Evolutionary conservation across 2,888 invertebrate genomes (phyloP), one percentile per base, ranked within the genome.

Genomic region (Cabera pusaria): DNA sequence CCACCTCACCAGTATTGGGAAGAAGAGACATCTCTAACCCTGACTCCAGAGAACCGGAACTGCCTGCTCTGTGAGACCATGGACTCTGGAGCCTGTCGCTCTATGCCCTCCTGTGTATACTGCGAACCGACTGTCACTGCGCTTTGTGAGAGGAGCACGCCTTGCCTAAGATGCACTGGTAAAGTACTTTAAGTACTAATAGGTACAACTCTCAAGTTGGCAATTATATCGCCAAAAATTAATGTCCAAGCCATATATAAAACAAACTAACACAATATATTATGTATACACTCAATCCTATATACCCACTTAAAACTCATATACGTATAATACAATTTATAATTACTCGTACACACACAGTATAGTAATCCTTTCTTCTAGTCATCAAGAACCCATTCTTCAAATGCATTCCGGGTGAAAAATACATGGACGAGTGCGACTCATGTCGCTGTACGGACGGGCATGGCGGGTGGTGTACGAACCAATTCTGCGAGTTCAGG

Each of bases 351-450:
- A n/a, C n/a, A n/a, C n/a, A n/a, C n/a, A n/a, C n/a, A n/a, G n/a
- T n/a, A n/a, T n/a, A n/a, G n/a, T n/a, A n/a, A 14, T 14, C 14
- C 4, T 4, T 4, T 14, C 14, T 14, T 14, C 14, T 74, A 84
- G 87, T 88, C 46, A 86, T 88, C 45, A 86, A 87, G 71, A 88
- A 88, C 51, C 87, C 88, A 1, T 87, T 88, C 82, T 88, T 88
- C 81, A 83, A 82, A 44, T 88, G 88, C 69, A 71, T 71, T 27
- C 87, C 87, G 0, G 87, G 88, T 0, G 88, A 88, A 75, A 86
- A 86, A 67, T 88, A 88, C 61, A 88, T 88, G 88, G 87, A 87
- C 46, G 88, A 88, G 56, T 88, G 88, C 32, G 86, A 85, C 65
- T 84, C 85, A 1, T 88, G 87, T 63, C 83, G 87, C 48, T 88